These are phyloP conservation scores for silkworm (Bombyx mori) DNA, from an alignment of 1,140 invertebrate species.

Conservation along the genomic window ASM3026992v2 NC_085114.1:7381001-7381500, in stretches of 20 bases:
- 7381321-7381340: too few relatives aligned
- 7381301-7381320: too few relatives aligned
- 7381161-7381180: not conserved
- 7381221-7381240: too few relatives aligned
- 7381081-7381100: conserved; percentile 48
- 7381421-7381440: conserved; percentile 1
- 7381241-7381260: too few relatives aligned
- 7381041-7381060: conserved; percentile 69
- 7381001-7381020: conserved; percentile 66
- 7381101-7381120: conserved; percentile 11
- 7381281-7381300: too few relatives aligned
- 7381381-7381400: too few relatives aligned
- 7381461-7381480: conserved; percentile 43
- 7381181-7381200: not conserved
- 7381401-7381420: too few relatives aligned
- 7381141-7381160: not conserved
- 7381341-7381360: too few relatives aligned
- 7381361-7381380: too few relatives aligned
- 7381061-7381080: conserved; percentile 65
- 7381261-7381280: too few relatives aligned
- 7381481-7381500: conserved; percentile 53
- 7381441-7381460: conserved; percentile 28
- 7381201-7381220: too few relatives aligned
- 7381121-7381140: conserved; percentile 3
- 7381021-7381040: conserved; percentile 68